phyloP scores from a whole-genome alignment of 2,797 vertebrate species.

The Chaetophractus vellerosus region DNA sequence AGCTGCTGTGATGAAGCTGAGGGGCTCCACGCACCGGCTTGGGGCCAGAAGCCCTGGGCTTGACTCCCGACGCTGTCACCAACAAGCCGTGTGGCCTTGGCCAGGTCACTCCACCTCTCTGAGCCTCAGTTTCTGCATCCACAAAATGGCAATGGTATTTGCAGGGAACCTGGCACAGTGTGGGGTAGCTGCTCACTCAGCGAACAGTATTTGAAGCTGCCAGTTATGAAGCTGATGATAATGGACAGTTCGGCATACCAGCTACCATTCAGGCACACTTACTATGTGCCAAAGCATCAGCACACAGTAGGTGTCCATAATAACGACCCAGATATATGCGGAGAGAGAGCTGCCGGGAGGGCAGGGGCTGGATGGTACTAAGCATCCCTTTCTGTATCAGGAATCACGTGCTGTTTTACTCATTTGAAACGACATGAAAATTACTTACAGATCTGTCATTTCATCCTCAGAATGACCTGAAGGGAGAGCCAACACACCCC shows the following conservation, averaged over 20 bases:
- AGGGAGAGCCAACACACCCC: background rate
- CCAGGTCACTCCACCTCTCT: background rate
- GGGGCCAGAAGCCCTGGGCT: background rate
- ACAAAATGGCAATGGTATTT: background rate
- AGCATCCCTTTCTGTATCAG: background rate
- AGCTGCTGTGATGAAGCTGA: background rate
- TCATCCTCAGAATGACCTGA: background rate
- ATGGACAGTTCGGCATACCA: background rate
- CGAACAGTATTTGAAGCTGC: background rate
- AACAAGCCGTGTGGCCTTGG: background rate
- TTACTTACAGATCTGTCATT: background rate
- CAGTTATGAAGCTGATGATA: background rate
- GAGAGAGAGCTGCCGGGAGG: background rate
- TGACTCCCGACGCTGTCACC: background rate
- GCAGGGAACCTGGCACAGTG: background rate
- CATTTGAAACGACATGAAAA: background rate
- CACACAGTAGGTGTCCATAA: fast-evolving
- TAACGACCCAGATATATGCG: background rate
- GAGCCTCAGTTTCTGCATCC: background rate
- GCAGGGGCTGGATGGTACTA: background rate
- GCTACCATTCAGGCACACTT: background rate
- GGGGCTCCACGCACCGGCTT: background rate
- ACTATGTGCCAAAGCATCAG: fast-evolving
- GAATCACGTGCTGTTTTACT: background rate
- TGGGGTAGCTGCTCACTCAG: background rate